Conservation (phyloP, 2,113 vertebrate species). For the Macquaria ambigua region DNA sequence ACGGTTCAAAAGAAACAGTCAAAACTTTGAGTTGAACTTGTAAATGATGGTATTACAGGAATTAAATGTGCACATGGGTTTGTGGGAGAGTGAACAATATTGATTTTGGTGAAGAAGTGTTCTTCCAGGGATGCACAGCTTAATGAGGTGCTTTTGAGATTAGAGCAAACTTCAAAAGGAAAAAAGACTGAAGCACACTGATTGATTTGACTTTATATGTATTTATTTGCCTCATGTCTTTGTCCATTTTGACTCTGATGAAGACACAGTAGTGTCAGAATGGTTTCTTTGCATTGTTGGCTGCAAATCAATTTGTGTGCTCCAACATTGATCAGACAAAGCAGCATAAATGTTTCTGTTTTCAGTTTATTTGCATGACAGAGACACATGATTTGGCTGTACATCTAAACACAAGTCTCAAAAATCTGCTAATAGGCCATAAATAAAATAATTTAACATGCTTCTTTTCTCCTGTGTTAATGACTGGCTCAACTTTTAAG, state of each 20-base stretch:
- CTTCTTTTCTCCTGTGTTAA: background rate
- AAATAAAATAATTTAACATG: background rate
- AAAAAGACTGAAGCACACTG: background rate
- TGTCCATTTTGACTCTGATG: background rate
- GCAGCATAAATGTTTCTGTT: background rate
- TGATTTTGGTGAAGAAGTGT: background rate
- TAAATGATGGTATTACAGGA: background rate
- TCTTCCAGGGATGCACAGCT: constrained; percentile 8
- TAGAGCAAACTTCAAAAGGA: constrained; percentile 1
- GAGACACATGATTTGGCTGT: background rate
- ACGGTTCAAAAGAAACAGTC: constrained; percentile 3
- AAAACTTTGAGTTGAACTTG: background rate
- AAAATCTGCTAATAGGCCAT: background rate
- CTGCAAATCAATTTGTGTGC: background rate
- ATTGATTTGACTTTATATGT: constrained; percentile 5
- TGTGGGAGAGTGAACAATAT: background rate
- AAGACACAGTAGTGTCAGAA: constrained; percentile 7
- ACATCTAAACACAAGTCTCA: background rate
- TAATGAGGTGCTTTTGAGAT: constrained; percentile 4
- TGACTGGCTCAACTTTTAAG: background rate
- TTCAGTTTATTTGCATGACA: background rate
- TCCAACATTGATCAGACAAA: background rate
- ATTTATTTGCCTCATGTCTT: background rate
- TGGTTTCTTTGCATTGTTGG: background rate
- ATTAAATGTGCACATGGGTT: background rate